Base-by-base conservation (phyloP, 2,113 vertebrate genomes). In the Oophaga pumilio region DNA sequence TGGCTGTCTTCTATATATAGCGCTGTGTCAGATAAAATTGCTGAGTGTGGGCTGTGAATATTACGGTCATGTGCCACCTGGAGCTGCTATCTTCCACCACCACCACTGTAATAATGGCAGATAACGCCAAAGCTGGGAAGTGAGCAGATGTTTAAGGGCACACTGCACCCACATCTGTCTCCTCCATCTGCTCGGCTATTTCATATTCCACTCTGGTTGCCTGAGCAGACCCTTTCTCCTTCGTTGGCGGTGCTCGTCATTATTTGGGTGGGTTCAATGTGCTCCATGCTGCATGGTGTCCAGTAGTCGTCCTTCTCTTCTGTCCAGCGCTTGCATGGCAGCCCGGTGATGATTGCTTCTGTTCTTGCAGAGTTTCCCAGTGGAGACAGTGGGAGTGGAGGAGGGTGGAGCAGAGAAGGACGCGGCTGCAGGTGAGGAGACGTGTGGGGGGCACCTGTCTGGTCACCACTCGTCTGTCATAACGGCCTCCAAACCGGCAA, bases 311-410 rank as follows among this genome's bases (percentile, higher is more conserved):
- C 64, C 22, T 10, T 12, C 49, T 52, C 73, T 49, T 49, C 71
- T 50, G 71, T 0, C 9, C 33, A 8, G 14, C 8, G 28, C 17
- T 43, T 6, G 11, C 64, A 66, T 66, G 8, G 53, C 12, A 13
- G 53, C 64, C 33, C 33, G 33, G 3, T 73, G 26, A 43, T 76
- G 20, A 50, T 52, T 24, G 59, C 20, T 17, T 62, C n/a, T 43
- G 49, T 62, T 49, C 12, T 13, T 24, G 11, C 82, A 95, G 95
- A 91, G 73, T 12, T 86, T 93, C 15, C 89, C 91, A 0, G 52
- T 95, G 15, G 92, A 93, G 24, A 93, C 90, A 0, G 74, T 95
- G 84, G 91, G 93, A 15, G 88, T 90, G 0, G 91, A 90, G 15
- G 33, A 60, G 3, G 77, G 77, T 43, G 7, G 50, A 1, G 1